phyloP scores from a whole-genome alignment of 92 coral and sea anemone species.

The Desmophyllum pertusum region DNA sequence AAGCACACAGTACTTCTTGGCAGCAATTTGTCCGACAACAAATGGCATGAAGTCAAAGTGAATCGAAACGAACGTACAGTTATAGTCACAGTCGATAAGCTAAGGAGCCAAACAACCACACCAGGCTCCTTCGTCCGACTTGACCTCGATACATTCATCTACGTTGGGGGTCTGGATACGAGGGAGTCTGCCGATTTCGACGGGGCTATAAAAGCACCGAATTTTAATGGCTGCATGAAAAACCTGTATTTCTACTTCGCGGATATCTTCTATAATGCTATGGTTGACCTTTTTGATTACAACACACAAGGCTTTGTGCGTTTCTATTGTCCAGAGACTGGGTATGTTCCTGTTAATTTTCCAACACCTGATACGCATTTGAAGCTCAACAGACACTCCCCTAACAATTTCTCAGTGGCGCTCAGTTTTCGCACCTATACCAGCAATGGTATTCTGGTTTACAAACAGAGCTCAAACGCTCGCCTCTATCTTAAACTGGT shows the following conservation, averaged over 20 bases:
- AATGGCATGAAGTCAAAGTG: slow-evolving; percentile 80
- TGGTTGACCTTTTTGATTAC: slow-evolving; percentile 41
- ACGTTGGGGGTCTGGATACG: slow-evolving; percentile 85
- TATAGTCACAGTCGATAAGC: slow-evolving; percentile 34
- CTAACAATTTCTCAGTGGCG: slow-evolving; percentile 60
- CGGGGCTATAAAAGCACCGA: slow-evolving; percentile 56
- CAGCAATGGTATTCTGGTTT: slow-evolving; percentile 76
- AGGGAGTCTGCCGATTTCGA: slow-evolving; percentile 59
- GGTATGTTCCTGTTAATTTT: slow-evolving; percentile 76
- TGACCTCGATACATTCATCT: slow-evolving; percentile 73
- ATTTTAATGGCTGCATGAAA: slow-evolving; percentile 84
- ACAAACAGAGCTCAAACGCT: slow-evolving; percentile 57
- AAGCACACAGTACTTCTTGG: slow-evolving; percentile 73
- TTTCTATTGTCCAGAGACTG: slow-evolving; percentile 54
- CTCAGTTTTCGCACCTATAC: slow-evolving; percentile 84
- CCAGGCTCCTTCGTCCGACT: slow-evolving; percentile 64
- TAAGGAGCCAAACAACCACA: slow-evolving; percentile 36
- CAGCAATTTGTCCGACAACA: slow-evolving; percentile 80
- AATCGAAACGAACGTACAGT: slow-evolving; percentile 49
- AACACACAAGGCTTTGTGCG: slow-evolving; percentile 49
- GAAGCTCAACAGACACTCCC: slow-evolving; percentile 58
- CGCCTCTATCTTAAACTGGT: slow-evolving; percentile 68
- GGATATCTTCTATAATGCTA: slow-evolving; percentile 71
- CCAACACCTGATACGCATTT: slow-evolving; percentile 68
- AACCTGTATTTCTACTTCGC: slow-evolving; percentile 68